Conservation (phyloP, 2,888 invertebrate species). For the Torymus auratus region DNA sequence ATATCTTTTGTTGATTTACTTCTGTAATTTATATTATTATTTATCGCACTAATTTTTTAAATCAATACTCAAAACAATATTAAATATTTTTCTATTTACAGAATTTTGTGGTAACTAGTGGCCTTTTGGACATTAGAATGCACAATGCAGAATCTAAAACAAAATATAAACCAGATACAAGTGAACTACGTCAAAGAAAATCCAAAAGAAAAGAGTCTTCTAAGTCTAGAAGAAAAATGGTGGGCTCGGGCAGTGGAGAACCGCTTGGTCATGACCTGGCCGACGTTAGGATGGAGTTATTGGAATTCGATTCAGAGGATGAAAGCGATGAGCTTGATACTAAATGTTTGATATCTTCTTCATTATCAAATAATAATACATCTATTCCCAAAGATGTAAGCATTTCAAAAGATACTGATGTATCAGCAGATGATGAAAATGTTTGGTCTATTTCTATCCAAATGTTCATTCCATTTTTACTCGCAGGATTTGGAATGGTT, state of each 20-base stretch:
- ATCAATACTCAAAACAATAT: too few species aligned
- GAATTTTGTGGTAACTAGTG: slow-evolving; percentile 40
- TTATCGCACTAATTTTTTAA: too few species aligned
- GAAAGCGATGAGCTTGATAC: slow-evolving; percentile 67
- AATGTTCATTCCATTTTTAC: slow-evolving; percentile 89
- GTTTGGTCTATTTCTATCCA: slow-evolving; percentile 85
- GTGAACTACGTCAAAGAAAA: slow-evolving; percentile 68
- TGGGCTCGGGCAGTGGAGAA: slow-evolving; percentile 71
- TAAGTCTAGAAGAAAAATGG: slow-evolving; percentile 66
- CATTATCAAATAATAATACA: slow-evolving; percentile 52
- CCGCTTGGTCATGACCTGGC: slow-evolving; percentile 66
- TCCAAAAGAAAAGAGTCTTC: slow-evolving; percentile 55
- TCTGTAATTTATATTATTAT: too few species aligned
- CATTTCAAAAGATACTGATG: slow-evolving; percentile 55
- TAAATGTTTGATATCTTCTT: slow-evolving; percentile 66
- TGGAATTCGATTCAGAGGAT: slow-evolving; percentile 70
- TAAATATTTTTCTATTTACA: slow-evolving; percentile 27
- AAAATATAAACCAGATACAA: slow-evolving; percentile 59
- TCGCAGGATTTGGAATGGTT: slow-evolving; percentile 95
- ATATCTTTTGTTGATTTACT: too few species aligned
- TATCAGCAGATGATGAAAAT: slow-evolving; percentile 77
- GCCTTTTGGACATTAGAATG: slow-evolving; percentile 64
- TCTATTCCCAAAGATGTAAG: slow-evolving; percentile 55
- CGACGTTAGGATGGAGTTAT: slow-evolving; percentile 66
- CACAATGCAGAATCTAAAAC: slow-evolving; percentile 67